Conservation (phyloP, 92 coral and sea anemone species). For the Porites cylindrica region DNA sequence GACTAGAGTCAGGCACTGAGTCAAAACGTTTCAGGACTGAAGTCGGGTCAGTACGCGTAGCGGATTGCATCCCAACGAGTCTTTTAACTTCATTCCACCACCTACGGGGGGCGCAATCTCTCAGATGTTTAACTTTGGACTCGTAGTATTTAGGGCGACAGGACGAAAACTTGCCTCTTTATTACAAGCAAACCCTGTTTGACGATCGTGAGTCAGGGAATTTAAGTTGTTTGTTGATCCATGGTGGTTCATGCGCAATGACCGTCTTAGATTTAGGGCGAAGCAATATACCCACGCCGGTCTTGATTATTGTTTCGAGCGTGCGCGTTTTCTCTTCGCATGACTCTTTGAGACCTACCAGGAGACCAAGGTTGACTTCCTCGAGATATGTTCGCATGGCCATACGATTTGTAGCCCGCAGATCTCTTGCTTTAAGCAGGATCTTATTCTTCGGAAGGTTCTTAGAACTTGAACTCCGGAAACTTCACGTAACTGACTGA, state of each 20-base stretch:
- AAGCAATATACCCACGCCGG: constrained; percentile 45
- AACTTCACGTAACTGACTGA: constrained; percentile 7
- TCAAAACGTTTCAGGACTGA: no score
- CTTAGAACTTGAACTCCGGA: constrained; percentile 28
- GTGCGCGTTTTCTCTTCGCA: background rate
- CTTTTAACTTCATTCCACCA: no score
- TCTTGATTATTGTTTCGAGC: constrained; percentile 30
- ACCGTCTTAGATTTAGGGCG: constrained; percentile 52
- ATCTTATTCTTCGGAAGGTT: constrained; percentile 15
- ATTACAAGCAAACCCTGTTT: no score
- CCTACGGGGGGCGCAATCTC: no score
- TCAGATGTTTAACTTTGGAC: no score
- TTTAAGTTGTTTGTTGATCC: constrained; percentile 20
- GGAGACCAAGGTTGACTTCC: constrained; percentile 32
- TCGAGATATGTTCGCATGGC: constrained; percentile 54
- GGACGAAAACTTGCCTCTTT: no score
- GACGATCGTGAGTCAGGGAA: no score
- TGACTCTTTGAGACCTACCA: constrained; percentile 26
- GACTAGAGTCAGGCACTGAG: no score
- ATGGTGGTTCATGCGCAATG: constrained; percentile 41
- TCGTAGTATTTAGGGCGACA: no score
- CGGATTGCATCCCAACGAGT: no score
- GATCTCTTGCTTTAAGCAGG: constrained; percentile 39
- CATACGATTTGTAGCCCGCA: background rate
- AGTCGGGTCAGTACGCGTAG: no score